Evolutionary conservation across 2,888 invertebrate species (phyloP).

Genomic region (Ormyrus labotus): DNA sequence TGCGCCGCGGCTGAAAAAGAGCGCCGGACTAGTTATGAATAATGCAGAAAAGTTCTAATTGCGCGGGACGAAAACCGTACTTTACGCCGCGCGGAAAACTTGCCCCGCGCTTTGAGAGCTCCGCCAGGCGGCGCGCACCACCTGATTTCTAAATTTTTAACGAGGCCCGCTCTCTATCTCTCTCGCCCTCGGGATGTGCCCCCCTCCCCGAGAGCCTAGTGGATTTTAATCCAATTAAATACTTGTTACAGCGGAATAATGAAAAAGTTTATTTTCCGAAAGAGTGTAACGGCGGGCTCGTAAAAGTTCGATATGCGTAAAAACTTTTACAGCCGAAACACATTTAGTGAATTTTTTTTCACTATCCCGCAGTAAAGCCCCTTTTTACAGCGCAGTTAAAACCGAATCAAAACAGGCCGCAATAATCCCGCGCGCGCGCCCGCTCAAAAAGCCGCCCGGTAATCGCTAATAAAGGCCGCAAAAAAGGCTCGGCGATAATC

Average conservation of each 20-base stretch:
- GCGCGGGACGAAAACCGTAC: slow-evolving; percentile 71
- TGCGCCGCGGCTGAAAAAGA: slow-evolving; percentile 18
- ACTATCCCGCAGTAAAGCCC: no score
- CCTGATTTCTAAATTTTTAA: no score
- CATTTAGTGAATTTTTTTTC: no score
- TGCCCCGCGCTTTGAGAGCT: slow-evolving; percentile 26
- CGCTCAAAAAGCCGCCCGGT: no score
- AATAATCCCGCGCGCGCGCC: no score
- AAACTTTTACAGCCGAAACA: not conserved
- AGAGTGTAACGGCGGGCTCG: no score
- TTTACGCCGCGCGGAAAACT: slow-evolving; percentile 22
- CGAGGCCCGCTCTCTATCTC: not conserved
- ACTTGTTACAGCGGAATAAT: no score
- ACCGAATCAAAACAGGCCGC: no score
- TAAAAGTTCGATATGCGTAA: not conserved
- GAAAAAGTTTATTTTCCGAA: no score
- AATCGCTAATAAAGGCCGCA: not conserved
- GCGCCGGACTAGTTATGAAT: slow-evolving; percentile 69
- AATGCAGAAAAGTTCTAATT: slow-evolving; percentile 75
- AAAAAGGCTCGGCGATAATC: not conserved
- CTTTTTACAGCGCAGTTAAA: no score
- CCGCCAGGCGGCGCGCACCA: no score
- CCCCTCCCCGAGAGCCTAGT: not conserved
- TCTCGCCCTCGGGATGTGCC: not conserved
- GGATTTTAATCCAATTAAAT: no score